Evolutionary conservation across 2,797 vertebrate species (phyloP).

Genomic region (Hylomyscus alleni): DNA sequence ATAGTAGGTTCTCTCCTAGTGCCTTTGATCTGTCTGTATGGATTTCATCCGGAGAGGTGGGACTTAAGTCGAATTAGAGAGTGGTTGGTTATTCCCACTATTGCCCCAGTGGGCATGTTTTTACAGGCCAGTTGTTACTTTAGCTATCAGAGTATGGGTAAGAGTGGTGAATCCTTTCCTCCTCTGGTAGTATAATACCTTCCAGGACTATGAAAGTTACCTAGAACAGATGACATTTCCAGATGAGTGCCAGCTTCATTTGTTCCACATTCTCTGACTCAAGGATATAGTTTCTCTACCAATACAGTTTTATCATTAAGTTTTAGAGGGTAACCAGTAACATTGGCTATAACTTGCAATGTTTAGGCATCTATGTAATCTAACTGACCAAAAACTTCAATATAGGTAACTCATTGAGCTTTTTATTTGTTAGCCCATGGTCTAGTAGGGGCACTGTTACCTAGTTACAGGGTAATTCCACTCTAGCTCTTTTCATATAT

Average conservation of each 20-base stretch:
- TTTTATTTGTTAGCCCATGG: not conserved
- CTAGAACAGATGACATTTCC: not conserved
- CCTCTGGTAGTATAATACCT: not conserved
- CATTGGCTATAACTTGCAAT: not conserved
- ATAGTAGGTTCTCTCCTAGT: not conserved
- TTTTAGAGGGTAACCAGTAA: not conserved
- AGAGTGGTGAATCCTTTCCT: not conserved
- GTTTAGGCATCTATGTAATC: not conserved
- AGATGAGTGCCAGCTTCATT: not conserved
- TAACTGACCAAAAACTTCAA: not conserved
- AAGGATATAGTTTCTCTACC: not conserved
- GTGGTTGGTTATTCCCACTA: not conserved
- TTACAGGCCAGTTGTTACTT: not conserved
- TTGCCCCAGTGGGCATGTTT: not conserved
- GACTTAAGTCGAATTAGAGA: not conserved
- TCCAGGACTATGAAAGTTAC: not conserved
- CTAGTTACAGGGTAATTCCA: not conserved
- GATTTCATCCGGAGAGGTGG: not conserved
- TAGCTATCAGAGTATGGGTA: not conserved
- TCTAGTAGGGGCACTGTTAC: not conserved
- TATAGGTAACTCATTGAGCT: not conserved
- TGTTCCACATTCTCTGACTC: not conserved
- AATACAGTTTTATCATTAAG: not conserved
- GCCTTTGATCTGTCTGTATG: not conserved
- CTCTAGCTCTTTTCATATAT: not conserved